These are phyloP conservation scores for Drosophila nebulosa DNA, from an alignment of 1,140 invertebrate genomes.

Conservation along the genomic window DNA sequence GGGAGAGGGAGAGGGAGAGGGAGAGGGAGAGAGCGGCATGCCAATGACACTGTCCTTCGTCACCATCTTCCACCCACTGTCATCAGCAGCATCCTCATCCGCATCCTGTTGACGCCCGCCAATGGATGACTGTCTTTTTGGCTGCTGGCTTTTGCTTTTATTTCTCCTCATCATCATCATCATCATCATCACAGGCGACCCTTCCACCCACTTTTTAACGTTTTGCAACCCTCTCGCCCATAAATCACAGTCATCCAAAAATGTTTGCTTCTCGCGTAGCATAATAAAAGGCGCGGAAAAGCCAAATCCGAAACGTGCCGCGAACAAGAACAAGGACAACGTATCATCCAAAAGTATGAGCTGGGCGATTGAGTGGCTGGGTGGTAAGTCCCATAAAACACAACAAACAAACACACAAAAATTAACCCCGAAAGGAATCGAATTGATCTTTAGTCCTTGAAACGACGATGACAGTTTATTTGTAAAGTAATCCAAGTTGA, in stretches of 20 bases:
- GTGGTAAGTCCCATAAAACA: too few relatives aligned
- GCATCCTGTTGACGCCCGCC: slow-evolving; percentile 74
- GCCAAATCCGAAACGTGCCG: slow-evolving; percentile 27
- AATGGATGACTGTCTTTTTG: slow-evolving; percentile 60
- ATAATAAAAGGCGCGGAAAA: slow-evolving; percentile 33
- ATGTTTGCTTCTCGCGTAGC: slow-evolving; percentile 50
- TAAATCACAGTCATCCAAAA: slow-evolving; percentile 74
- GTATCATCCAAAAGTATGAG: too few relatives aligned
- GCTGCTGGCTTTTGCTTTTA: slow-evolving; percentile 39
- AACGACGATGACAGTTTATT: too few relatives aligned
- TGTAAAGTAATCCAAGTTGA: too few relatives aligned
- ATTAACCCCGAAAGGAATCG: too few relatives aligned
- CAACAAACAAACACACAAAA: too few relatives aligned
- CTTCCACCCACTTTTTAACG: slow-evolving; percentile 11
- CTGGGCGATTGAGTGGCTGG: too few relatives aligned
- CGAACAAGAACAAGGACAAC: neutral
- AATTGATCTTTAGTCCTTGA: too few relatives aligned
- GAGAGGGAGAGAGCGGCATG: slow-evolving; percentile 57
- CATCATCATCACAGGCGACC: slow-evolving; percentile 32
- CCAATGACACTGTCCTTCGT: slow-evolving; percentile 63
- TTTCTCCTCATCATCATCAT: slow-evolving; percentile 13
- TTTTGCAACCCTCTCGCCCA: slow-evolving; percentile 65
- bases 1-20: neutral
- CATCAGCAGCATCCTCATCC: slow-evolving; percentile 5
- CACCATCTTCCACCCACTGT: slow-evolving; percentile 18